phyloP scores from a whole-genome alignment of 1,140 invertebrate genomes.

The Dinoponera quadriceps region DNA sequence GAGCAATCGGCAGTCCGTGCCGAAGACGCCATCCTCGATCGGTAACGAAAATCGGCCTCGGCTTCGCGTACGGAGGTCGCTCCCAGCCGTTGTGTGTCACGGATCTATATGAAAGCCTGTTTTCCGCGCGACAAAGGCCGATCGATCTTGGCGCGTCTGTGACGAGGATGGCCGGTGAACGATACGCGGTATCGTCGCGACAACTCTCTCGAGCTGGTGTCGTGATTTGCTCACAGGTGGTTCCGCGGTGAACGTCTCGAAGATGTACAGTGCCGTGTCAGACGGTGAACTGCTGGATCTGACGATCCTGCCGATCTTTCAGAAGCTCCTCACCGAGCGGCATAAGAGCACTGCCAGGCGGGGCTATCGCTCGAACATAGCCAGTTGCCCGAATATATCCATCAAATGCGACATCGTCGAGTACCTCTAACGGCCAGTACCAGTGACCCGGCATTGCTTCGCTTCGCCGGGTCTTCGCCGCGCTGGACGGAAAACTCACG shows the following conservation, averaged over 20 bases:
- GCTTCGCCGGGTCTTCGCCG: slow-evolving; percentile 7
- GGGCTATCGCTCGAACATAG: slow-evolving; percentile 90
- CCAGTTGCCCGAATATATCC: slow-evolving; percentile 96
- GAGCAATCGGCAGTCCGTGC: too few species aligned
- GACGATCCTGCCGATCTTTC: slow-evolving; percentile 95
- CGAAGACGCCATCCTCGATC: too few species aligned
- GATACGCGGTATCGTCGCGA: too few species aligned
- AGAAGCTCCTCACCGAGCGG: slow-evolving; percentile 94
- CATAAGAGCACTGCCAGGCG: slow-evolving; percentile 88
- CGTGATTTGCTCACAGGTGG: slow-evolving; percentile 70
- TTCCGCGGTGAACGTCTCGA: slow-evolving; percentile 83
- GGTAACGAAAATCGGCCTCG: too few species aligned
- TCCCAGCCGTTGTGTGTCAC: too few species aligned
- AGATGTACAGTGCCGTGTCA: slow-evolving; percentile 92
- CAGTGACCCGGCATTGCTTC: slow-evolving; percentile 16
- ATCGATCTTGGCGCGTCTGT: too few species aligned
- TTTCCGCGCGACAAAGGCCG: too few species aligned
- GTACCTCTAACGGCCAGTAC: slow-evolving; percentile 89
- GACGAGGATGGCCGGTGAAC: too few species aligned
- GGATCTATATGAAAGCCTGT: too few species aligned
- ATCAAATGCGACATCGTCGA: slow-evolving; percentile 98
- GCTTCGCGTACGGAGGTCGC: too few species aligned
- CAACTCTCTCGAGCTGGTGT: not conserved
- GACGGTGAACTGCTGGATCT: slow-evolving; percentile 93
- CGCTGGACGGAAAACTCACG: slow-evolving; percentile 4